Conservation (phyloP, 2,797 vertebrate genomes). For the Karalla daura region DNA sequence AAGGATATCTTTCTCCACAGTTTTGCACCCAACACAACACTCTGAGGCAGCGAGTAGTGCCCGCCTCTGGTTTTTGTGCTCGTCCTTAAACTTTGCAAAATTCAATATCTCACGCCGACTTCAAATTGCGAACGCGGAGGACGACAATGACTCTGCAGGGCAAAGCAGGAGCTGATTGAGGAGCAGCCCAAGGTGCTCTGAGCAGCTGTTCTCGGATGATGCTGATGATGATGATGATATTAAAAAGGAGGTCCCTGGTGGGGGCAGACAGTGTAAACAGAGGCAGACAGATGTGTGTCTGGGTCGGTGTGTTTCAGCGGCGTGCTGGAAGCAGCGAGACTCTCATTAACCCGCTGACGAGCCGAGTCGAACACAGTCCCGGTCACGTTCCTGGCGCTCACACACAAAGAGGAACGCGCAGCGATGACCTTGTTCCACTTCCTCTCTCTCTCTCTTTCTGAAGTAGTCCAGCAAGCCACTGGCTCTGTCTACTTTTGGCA, state of each 20-base stretch:
- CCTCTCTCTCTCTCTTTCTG: background rate
- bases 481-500: background rate
- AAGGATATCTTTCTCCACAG: too few species aligned
- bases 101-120: too few species aligned
- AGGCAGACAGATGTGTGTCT: background rate
- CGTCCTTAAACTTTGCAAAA: too few species aligned
- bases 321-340: background rate
- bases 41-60: too few species aligned
- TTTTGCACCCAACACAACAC: too few species aligned
- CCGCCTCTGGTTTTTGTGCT: too few species aligned
- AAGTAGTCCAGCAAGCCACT: slow-evolving; percentile 4
- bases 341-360: background rate
- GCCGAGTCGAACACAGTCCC: background rate
- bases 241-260: background rate
- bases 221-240: too few species aligned
- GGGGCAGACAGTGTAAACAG: background rate
- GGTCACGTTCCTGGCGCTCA: too few species aligned
- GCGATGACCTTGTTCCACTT: slow-evolving; percentile 9
- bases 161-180: background rate
- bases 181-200: background rate
- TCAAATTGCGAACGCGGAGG: too few species aligned
- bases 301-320: too few species aligned
- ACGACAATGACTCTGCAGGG: background rate
- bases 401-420: background rate
- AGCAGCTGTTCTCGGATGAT: background rate